Base-by-base conservation (phyloP, 2,797 vertebrate species). In the Lerista edwardsae region DNA sequence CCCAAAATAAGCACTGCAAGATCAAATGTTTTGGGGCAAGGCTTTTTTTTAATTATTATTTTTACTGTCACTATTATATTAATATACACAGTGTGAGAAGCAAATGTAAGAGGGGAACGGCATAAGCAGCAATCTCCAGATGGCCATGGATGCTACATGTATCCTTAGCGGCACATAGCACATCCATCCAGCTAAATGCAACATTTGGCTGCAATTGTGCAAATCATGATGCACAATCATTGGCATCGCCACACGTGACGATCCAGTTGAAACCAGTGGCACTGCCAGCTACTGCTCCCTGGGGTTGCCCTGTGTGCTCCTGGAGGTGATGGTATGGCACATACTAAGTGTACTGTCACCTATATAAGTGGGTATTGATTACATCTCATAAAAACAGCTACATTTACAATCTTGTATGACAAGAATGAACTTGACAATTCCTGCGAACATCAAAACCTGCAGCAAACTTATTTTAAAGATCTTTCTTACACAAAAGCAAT, bases 1-100 rank as follows among this genome's bases (percentile, higher is more conserved):
- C 25, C 12, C 15, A 36, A 84, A 69, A 85, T 9, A 36, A 80
- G 21, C 21, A 36, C 15, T 67, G 44, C 23, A 76, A 67, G 44
- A 72, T 76, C 57, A 75, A 23, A 15, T 34, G 76, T 34, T n/a
- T 72, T 21, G 79, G 75, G 59, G 21, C 6, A 88, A n/a, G 11
- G 6, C 9, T 5, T 51, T 14, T 14, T 14, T 9, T 51, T 51
- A n/a, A n/a, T n/a, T 4, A 44, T 55, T 55, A 5, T 1, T 36
- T 84, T 47, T 69, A 74, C 11, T 67, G 39, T 29, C 64, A 21
- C 8, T 80, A 41, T 78, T 84, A 36, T 0, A 27, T 73, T 65
- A 85, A 82, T 21, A 21, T 62, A 27, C 31, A 86, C 12, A 83
- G 36, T 81, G 36, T 55, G 44, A 83, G 31, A 83, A 51, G n/a